These are phyloP conservation scores for Graptemys geographica DNA, from an alignment of 2,797 vertebrate genomes.

Conservation along the genomic window DNA sequence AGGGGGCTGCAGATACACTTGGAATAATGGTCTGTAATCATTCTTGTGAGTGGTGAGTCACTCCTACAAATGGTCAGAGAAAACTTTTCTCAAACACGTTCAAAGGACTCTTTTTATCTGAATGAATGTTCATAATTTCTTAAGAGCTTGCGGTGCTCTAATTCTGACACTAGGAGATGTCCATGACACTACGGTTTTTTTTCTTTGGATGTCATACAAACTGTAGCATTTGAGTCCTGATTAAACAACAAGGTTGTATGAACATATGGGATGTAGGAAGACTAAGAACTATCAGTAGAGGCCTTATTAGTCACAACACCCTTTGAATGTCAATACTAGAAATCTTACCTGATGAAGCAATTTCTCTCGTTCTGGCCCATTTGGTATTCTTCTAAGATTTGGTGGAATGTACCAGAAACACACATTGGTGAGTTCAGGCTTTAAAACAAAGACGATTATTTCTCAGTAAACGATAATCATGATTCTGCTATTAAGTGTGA, in stretches of 20 bases:
- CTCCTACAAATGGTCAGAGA: neutral
- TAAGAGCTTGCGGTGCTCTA: neutral
- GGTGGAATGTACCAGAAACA: slow-evolving; percentile 85
- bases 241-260: neutral
- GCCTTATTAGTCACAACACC: neutral
- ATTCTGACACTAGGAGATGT: neutral
- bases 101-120: neutral
- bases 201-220: neutral
- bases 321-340: neutral
- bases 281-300: neutral
- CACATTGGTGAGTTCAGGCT: slow-evolving; percentile 85
- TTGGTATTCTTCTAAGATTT: slow-evolving; percentile 72
- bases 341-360: slow-evolving; percentile 79
- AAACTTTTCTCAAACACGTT: neutral
- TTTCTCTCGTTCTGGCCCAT: slow-evolving; percentile 65
- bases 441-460: slow-evolving; percentile 17
- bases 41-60: neutral
- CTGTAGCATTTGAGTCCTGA: neutral
- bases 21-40: neutral
- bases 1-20: neutral
- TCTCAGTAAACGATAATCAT: neutral
- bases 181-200: neutral
- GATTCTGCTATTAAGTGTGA: neutral
- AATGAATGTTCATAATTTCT: neutral
- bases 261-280: neutral